Evolutionary conservation across 2,113 vertebrate species (phyloP), one percentile per base, ranked within the genome.

Genomic region (Elephas maximus): DNA sequence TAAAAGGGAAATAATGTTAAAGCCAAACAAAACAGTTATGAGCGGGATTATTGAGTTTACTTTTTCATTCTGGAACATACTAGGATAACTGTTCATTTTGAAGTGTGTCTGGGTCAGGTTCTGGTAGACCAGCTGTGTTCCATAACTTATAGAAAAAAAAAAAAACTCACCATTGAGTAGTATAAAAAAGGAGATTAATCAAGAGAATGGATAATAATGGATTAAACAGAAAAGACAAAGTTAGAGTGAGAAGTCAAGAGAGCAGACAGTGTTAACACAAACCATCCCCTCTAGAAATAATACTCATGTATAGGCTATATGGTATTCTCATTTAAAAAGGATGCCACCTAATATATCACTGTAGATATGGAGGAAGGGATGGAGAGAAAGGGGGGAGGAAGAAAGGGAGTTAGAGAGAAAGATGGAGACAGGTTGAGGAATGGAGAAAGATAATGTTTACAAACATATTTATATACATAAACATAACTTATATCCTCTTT

Each of bases 51-150:
- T 89, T 92, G 41, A 17, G 77, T 67, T 87, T 95, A 12, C 24
- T 77, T 80, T 89, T 62, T 92, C 45, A 69, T 74, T 87, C 91
- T 96, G 4, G 44, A 91, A 85, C 37, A 90, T 80, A 44, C 4
- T 24, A 63, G 15, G 37, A 5, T 76, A 82, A 74, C 48, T 84
- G 69, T 9, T 63, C 5, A 37, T 86, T 79, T 76, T 97, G 57
- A 88, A 88, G 24, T 76, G 37, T 7, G 41, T 95, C 71, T 87
- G 82, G 30, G 20, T 74, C 23, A 82, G 17, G 15, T 93, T 89
- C 65, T 89, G 26, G 5, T 33, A 76, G 7, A 94, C 26, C 12
- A 30, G 8, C 17, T 96, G 8, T 81, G 14, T 80, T 92, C 3
- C 1, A 37, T 74, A 67, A 89, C 8, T 95, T 8, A 44, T 53